A percentile compares a stretch with the other conserved stretches of the same genome.
Conservation (phyloP, 2,888 invertebrate genomes). For the Actias luna region DNA sequence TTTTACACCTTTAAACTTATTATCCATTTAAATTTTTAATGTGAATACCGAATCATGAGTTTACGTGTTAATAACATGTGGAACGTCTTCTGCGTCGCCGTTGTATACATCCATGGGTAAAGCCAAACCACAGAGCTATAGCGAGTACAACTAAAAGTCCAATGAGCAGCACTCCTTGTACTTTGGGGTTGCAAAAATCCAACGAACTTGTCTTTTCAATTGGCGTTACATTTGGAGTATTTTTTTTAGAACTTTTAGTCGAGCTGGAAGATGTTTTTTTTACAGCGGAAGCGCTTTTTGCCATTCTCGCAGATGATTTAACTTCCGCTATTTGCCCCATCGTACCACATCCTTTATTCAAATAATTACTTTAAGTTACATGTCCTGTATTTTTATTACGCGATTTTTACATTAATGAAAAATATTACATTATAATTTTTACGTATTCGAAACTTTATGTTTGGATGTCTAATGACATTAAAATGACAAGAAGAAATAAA, state of each 20-base stretch:
- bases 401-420: background rate
- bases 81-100: conserved; percentile 41
- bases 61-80: conserved; percentile 32
- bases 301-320: conserved; percentile 37
- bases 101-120: conserved; percentile 42
- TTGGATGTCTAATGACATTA: background rate
- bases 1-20: no score
- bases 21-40: no score
- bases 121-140: conserved; percentile 51
- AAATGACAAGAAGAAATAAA: background rate
- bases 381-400: background rate
- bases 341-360: conserved; percentile 1
- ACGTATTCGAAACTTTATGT: background rate
- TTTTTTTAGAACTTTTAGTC: conserved; percentile 10
- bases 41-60: no score
- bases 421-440: background rate
- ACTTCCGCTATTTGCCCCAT: conserved; percentile 44
- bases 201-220: background rate
- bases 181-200: conserved; percentile 42
- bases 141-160: conserved; percentile 45
- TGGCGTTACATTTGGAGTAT: background rate
- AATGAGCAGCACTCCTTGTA: conserved; percentile 45
- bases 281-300: conserved; percentile 34
- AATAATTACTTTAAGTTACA: background rate
- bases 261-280: conserved; percentile 29